Base-by-base conservation (phyloP, 92 coral and sea anemone species). In the Phenganax subtilis region DNA sequence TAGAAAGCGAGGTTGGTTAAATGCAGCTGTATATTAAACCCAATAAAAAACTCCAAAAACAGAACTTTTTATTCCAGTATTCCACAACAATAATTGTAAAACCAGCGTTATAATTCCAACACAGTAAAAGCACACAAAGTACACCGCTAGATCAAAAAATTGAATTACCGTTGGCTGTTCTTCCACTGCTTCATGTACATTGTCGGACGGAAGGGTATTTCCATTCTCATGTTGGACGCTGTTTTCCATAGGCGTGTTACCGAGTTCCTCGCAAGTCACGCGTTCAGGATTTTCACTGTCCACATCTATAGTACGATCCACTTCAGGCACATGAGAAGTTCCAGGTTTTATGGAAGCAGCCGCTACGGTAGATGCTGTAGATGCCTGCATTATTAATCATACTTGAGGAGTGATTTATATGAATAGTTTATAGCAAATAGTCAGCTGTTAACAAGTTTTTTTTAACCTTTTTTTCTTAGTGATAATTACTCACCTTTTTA, bases 91-190 rank as follows among this genome's bases (percentile, higher is more conserved):
- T 37, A 37, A 37, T 37, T 37, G 47, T 37, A 37, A 37, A 37
- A 37, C 4, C 47, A 37, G 47, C 47, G 47, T 37, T 37, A 1
- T 37, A 37, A 37, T 37, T 37, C 47, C 4, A 37, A 37, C 47
- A 37, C 47, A 37, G 47, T 37, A 37, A 37, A 37, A 37, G 47
- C 47, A 37, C 47, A 37, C 47, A 37, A 4, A 37, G 47, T 37
- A 37, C 47, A 37, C 47, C 47, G 47, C 47, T 37, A 37, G 47
- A 37, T 37, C 47, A 37, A 61, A 61, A 61, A 61, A 12, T 15
- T 61, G 67, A 15, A 61, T 61, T 61, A 61, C 67, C 67, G 25
- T 61, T 61, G 16, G 27, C 29, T 61, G 67, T 61, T 61, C 67
- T 61, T 61, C 67, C 0, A 61, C 17, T 17, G 27, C 16, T 61